phyloP scores from a whole-genome alignment of 2,888 invertebrate species.

The Patella depressa region DNA sequence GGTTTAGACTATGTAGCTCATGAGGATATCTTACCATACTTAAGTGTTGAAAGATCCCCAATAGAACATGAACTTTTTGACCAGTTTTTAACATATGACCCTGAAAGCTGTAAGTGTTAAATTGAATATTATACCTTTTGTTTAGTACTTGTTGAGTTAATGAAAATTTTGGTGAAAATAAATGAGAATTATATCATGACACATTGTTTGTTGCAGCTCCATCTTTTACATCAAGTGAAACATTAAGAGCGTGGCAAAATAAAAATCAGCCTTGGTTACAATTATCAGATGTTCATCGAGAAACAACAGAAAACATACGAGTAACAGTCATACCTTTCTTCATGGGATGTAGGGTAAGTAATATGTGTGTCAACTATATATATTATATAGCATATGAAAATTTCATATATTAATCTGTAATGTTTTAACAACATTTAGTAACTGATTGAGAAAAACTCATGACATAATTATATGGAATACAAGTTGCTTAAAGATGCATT shows the following conservation, averaged over 20 bases:
- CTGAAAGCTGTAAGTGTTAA: conserved; percentile 79
- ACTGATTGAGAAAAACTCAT: no score
- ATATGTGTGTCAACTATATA: no score
- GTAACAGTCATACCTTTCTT: conserved; percentile 98
- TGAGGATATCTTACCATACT: conserved; percentile 96
- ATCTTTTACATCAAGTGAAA: conserved; percentile 80
- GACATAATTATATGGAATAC: no score
- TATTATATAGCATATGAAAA: no score
- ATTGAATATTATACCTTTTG: no score
- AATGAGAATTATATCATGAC: no score
- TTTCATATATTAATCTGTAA: no score
- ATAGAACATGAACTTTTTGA: conserved; percentile 96
- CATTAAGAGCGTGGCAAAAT: conserved; percentile 94
- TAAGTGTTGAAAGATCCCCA: conserved; percentile 85
- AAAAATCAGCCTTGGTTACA: conserved; percentile 98
- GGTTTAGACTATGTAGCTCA: conserved; percentile 98
- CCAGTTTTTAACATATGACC: conserved; percentile 87
- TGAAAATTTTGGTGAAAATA: no score
- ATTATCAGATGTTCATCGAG: conserved; percentile 95
- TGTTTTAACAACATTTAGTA: no score
- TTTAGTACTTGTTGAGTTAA: no score
- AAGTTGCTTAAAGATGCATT: no score
- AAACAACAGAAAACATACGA: conserved; percentile 95
- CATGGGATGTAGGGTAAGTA: conserved; percentile 89
- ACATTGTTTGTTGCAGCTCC: conserved; percentile 77